Base-by-base conservation (phyloP, 2,888 invertebrate genomes). In the Dryococelus australis region DNA sequence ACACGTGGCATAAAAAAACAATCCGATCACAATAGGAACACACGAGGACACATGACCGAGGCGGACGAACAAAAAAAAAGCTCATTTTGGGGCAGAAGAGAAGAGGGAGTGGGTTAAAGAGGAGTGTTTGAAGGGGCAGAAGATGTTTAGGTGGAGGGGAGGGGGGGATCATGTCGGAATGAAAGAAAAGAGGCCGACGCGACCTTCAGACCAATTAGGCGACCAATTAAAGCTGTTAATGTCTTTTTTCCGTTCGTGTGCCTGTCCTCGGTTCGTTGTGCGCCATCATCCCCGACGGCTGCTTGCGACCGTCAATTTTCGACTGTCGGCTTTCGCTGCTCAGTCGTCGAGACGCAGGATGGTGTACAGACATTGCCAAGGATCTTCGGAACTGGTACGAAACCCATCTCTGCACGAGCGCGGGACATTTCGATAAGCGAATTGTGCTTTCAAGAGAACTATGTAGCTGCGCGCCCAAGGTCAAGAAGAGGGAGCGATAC, bases 221-320 rank as follows among this genome's bases (percentile, higher is more conserved):
- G 83, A 83, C 83, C 83, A 83, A 83, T 83, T 83, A 83, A 83
- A 83, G 83, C 83, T 83, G 83, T 83, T 83, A 83, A 83, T 83
- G 83, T 83, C 83, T 43, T 65, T 65, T 51, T 65, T 65, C 65
- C 65, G 65, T 65, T 65, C 10, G 65, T 65, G 65, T 65, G 65
- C 65, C n/a, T 24, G n/a, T 51, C 51, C 20, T 20, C 20, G 51
- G 51, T 51, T 51, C 51, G 51, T 51, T 51, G 35, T 4, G 47
- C 8, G 47, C 47, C 65, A 20, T 65, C 65, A 24, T n/a, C 65
- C 24, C 65, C 65, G 51, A 8, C 65, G 16, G 16, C 20, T 24
- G 1, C 65, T 8, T n/a, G n/a, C 65, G 16, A 65, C 65, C 65
- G 65, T n/a, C 65, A 65, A n/a, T n/a, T 35, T 65, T 65, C 65